These are phyloP conservation scores for Eumeta japonica DNA, from an alignment of 1,140 invertebrate genomes.

Conservation along the genomic window DNA sequence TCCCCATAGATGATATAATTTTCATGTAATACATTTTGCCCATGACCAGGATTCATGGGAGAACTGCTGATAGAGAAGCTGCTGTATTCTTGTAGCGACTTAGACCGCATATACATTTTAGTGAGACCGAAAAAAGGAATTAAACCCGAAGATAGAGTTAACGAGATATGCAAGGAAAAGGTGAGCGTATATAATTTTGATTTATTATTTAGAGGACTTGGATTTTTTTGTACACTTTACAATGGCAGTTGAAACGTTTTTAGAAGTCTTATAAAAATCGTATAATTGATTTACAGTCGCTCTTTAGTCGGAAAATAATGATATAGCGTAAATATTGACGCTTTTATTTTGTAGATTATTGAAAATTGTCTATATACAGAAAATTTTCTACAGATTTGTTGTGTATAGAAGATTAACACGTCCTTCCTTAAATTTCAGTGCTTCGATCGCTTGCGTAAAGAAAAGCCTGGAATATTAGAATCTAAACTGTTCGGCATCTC, in stretches of 20 bases:
- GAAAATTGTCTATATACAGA: too few species aligned
- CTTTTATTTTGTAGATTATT: too few species aligned
- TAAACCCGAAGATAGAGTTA: conserved; percentile 25
- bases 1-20: too few species aligned
- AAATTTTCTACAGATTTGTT: too few species aligned
- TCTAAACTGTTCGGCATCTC: conserved; percentile 74
- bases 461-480: conserved; percentile 48
- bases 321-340: too few species aligned
- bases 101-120: conserved; percentile 73
- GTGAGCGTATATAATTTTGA: conserved; percentile 13
- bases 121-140: conserved; percentile 70
- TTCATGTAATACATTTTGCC: too few species aligned
- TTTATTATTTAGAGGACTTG: conserved; percentile 4
- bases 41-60: conserved; percentile 84
- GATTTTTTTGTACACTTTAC: not conserved
- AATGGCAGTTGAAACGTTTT: too few species aligned
- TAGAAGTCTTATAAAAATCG: too few species aligned
- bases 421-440: too few species aligned
- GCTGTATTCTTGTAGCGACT: conserved; percentile 71
- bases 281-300: too few species aligned
- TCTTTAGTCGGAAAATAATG: too few species aligned
- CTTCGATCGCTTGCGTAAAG: conserved; percentile 58
- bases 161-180: conserved; percentile 15
- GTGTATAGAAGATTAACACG: too few species aligned
- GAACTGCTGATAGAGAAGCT: conserved; percentile 84